phyloP scores from a whole-genome alignment of 2,888 invertebrate species.

The Pyrrhosoma nymphula region DNA sequence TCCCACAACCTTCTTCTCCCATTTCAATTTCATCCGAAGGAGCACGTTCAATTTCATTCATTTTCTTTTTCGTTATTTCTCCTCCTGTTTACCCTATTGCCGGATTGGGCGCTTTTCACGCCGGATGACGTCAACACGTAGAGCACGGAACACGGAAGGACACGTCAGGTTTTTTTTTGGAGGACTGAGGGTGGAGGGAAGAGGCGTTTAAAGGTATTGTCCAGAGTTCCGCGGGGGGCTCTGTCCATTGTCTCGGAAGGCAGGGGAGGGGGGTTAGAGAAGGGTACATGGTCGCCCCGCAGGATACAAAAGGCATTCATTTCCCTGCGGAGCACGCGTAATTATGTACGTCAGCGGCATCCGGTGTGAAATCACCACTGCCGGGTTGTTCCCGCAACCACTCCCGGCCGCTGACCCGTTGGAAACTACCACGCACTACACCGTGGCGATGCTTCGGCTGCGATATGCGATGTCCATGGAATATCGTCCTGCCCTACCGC shows the following conservation, averaged over 20 bases:
- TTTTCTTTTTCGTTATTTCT: background rate
- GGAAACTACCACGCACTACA: background rate
- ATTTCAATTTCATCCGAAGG: background rate
- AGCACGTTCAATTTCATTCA: too few species aligned
- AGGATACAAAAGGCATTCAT: conserved; percentile 17
- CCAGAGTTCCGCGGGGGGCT: background rate
- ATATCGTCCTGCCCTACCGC: too few species aligned
- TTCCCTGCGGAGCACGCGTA: background rate
- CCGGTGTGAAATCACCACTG: conserved; percentile 34
- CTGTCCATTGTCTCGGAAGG: background rate
- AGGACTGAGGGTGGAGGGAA: background rate
- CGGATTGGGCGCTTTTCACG: background rate
- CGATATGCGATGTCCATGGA: background rate
- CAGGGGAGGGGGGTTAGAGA: background rate
- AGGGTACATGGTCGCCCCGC: background rate
- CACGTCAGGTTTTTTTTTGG: background rate
- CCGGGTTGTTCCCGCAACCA: background rate
- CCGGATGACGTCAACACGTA: conserved; percentile 20
- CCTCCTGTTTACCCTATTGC: background rate
- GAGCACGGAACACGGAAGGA: background rate
- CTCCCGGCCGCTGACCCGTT: background rate
- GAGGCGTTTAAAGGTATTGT: background rate
- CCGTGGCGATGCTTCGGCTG: background rate
- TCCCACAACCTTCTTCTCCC: background rate
- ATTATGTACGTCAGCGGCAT: conserved; percentile 20